These are phyloP conservation scores for Choloepus hoffmanni DNA, from an alignment of 2,113 vertebrate species.

Conservation along the genomic window DNA sequence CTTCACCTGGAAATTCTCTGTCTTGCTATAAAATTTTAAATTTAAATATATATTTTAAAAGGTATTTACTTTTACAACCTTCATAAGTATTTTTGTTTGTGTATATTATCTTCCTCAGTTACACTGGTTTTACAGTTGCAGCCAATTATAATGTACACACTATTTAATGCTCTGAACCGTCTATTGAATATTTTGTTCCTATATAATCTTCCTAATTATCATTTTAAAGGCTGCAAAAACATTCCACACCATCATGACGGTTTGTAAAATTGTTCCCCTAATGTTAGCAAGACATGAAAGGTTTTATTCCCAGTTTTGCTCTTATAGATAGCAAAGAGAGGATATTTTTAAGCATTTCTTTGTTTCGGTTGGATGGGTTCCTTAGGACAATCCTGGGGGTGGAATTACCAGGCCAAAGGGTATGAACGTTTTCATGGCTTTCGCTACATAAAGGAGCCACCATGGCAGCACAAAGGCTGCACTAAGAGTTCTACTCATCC, in stretches of 20 bases:
- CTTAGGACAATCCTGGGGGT: not conserved
- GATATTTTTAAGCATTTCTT: not conserved
- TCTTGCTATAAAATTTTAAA: not conserved
- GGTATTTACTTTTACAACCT: not conserved
- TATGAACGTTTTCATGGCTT: not conserved
- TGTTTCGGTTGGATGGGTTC: not conserved
- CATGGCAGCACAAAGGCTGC: not conserved
- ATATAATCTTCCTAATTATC: not conserved
- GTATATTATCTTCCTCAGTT: not conserved
- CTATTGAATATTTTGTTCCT: not conserved
- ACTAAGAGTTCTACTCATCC: not conserved
- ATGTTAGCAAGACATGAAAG: not conserved
- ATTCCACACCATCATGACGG: not conserved
- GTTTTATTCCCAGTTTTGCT: not conserved
- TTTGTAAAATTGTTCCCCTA: not conserved
- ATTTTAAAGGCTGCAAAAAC: not conserved
- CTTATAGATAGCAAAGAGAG: not conserved
- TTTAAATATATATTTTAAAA: not conserved
- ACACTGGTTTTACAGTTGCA: not conserved
- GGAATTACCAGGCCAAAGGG: not conserved
- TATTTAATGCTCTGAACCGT: not conserved
- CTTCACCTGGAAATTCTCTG: conserved; percentile 14
- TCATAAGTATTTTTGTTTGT: not conserved
- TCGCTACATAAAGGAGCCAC: not conserved
- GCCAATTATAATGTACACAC: not conserved